Conservation (phyloP, 2,888 invertebrate genomes). For the Chrysolina oricalcia region DNA sequence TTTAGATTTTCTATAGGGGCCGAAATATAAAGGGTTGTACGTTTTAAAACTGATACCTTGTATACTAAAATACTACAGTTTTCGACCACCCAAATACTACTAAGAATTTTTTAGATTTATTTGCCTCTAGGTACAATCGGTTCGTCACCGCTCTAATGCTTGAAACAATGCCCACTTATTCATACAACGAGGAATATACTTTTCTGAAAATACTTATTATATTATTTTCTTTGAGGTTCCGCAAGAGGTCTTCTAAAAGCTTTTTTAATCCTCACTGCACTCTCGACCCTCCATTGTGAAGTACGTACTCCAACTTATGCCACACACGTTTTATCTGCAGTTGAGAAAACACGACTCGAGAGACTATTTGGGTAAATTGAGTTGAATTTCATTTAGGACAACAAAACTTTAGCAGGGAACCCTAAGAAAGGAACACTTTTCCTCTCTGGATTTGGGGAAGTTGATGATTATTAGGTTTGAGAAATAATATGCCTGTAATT, state of each 20-base stretch:
- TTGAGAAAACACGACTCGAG: slow-evolving; percentile 41
- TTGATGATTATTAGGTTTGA: not conserved
- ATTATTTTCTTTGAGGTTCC: not conserved
- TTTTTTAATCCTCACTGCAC: slow-evolving; percentile 2
- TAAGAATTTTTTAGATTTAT: too few species aligned
- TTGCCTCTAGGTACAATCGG: too few species aligned
- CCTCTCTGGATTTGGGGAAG: not conserved
- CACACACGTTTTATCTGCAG: slow-evolving; percentile 50
- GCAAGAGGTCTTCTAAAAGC: slow-evolving; percentile 9
- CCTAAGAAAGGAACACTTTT: not conserved
- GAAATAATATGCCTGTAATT: too few species aligned
- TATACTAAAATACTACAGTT: too few species aligned
- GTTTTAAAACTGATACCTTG: too few species aligned
- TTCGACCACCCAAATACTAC: too few species aligned
- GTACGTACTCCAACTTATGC: slow-evolving; percentile 39
- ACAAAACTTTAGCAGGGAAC: not conserved
- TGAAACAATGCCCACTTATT: not conserved
- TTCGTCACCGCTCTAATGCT: too few species aligned
- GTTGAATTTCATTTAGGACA: slow-evolving; percentile 26
- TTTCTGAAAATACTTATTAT: not conserved
- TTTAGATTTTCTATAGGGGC: too few species aligned
- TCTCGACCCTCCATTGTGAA: not conserved
- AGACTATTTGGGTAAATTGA: slow-evolving; percentile 44
- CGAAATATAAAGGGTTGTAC: too few species aligned
- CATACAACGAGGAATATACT: not conserved